phyloP scores from a whole-genome alignment of 1,140 invertebrate species.

The Drosophila quadrilineata region DNA sequence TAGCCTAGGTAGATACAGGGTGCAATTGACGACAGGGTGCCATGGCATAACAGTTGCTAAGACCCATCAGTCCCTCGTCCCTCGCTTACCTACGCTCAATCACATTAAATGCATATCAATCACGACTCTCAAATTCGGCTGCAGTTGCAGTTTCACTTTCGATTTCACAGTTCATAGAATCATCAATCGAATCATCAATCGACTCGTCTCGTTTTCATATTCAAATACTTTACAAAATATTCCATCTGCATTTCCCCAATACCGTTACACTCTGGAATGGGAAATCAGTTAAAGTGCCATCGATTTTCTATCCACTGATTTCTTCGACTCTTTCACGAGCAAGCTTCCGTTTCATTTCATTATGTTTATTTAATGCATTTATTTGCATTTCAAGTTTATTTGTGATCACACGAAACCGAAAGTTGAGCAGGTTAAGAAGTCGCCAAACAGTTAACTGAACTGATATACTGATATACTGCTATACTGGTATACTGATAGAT shows the following conservation, averaged over 20 bases:
- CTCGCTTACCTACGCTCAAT: slow-evolving; percentile 39
- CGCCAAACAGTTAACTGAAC: too few species aligned
- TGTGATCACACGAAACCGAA: slow-evolving; percentile 14
- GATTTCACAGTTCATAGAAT: slow-evolving; percentile 38
- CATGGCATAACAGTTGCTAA: slow-evolving; percentile 12
- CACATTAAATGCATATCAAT: too few species aligned
- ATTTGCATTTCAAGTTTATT: slow-evolving; percentile 27
- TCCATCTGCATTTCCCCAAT: slow-evolving; percentile 53
- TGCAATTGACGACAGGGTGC: too few species aligned
- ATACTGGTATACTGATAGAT: not conserved
- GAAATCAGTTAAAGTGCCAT: too few species aligned
- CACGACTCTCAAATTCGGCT: too few species aligned
- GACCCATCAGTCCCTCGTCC: slow-evolving; percentile 7
- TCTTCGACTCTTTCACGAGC: too few species aligned
- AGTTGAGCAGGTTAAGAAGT: too few species aligned
- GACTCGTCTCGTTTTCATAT: slow-evolving; percentile 42
- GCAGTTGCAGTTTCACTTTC: slow-evolving; percentile 40
- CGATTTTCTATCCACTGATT: too few species aligned
- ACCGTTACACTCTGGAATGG: too few species aligned
- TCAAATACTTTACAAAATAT: not conserved
- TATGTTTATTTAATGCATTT: slow-evolving; percentile 12
- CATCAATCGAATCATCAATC: too few species aligned
- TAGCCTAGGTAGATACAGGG: not conserved
- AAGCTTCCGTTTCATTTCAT: slow-evolving; percentile 14
- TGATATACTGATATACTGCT: too few species aligned